These are phyloP conservation scores for Cryptus viduatorius DNA, from an alignment of 2,888 invertebrate species.

Conservation along the genomic window DNA sequence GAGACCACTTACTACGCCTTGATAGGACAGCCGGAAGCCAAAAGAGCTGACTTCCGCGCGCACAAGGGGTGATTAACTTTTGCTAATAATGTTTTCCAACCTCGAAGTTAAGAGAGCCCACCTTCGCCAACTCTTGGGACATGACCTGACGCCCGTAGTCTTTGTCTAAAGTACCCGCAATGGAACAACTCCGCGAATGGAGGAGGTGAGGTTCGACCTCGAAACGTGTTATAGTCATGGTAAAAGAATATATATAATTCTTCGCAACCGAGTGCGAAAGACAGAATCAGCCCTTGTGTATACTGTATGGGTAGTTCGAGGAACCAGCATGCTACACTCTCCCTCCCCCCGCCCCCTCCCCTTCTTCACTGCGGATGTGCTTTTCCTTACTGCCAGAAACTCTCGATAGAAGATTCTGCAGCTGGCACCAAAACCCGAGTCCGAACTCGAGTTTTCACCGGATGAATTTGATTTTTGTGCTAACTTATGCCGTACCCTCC, in stretches of 20 bases:
- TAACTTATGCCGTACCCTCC: neutral
- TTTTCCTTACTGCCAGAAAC: constrained; percentile 30
- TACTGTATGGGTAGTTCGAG: neutral
- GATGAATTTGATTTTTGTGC: constrained; percentile 53
- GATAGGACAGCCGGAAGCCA: constrained; percentile 45
- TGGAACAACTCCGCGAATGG: neutral
- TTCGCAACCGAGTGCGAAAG: constrained; percentile 53
- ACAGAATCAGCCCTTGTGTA: constrained; percentile 40
- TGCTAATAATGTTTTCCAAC: constrained; percentile 57
- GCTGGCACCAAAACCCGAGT: constrained; percentile 48
- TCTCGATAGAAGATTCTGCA: constrained; percentile 54
- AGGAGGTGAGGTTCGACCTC: constrained; percentile 9
- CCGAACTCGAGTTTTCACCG: constrained; percentile 45
- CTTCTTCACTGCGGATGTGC: neutral
- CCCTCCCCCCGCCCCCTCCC: neutral
- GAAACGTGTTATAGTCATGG: constrained; percentile 33
- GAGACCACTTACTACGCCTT: constrained; percentile 23
- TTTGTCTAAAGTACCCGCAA: constrained; percentile 13
- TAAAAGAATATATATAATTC: constrained; percentile 32
- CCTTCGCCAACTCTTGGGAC: constrained; percentile 25
- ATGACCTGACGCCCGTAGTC: neutral
- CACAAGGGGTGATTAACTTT: constrained; percentile 67
- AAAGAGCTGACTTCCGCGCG: constrained; percentile 7
- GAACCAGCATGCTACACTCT: neutral
- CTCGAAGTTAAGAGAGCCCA: constrained; percentile 10